phyloP scores from a whole-genome alignment of 2,888 invertebrate species.

The Agrotis ipsilon region DNA sequence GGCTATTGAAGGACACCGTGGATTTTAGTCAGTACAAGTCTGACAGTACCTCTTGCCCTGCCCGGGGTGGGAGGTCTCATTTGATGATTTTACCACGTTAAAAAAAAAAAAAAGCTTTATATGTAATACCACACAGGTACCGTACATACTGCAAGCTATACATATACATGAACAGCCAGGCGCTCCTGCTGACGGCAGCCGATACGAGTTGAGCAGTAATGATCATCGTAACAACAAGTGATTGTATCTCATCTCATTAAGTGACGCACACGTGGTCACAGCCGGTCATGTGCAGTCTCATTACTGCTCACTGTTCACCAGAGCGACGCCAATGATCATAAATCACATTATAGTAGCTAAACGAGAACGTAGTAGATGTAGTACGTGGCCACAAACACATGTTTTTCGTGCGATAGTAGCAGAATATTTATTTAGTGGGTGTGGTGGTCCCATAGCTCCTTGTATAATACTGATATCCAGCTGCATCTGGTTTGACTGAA shows the following conservation, averaged over 20 bases:
- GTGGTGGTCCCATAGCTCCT: no score
- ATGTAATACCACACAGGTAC: background rate
- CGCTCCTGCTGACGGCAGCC: background rate
- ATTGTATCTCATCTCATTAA: slow-evolving; percentile 37
- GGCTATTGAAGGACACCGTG: no score
- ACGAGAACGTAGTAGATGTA: background rate
- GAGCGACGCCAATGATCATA: background rate
- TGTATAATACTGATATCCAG: no score
- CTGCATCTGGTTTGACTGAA: no score
- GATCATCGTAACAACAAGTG: background rate
- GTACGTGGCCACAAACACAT: background rate
- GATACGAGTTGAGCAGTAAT: slow-evolving; percentile 17
- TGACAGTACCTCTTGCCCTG: no score
- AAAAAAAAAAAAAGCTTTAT: no score
- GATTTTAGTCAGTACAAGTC: no score
- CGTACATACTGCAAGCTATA: background rate
- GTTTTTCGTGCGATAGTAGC: background rate
- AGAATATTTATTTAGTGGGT: background rate
- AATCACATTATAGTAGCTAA: slow-evolving; percentile 10
- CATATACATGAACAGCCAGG: no score
- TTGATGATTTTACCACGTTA: no score
- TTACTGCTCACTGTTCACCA: slow-evolving; percentile 5
- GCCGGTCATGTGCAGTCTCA: slow-evolving; percentile 1
- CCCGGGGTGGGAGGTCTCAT: no score
- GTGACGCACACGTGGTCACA: slow-evolving; percentile 12